Base-by-base conservation (phyloP, 2,797 vertebrate species). In the Mastacembelus armatus region DNA sequence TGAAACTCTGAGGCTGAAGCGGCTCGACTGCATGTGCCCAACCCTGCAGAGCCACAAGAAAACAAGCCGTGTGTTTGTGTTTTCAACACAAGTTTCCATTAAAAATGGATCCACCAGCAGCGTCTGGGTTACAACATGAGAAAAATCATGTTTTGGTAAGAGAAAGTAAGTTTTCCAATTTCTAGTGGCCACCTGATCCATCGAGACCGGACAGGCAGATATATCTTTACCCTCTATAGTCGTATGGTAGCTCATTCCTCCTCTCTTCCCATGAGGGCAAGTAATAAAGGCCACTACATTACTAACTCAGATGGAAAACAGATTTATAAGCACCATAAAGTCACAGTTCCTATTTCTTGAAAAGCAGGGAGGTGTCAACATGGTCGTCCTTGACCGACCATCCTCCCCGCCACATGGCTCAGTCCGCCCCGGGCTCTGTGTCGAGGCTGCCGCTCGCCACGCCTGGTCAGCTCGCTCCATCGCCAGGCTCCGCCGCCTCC, bases 401-500 rank as follows among this genome's bases (percentile, higher is more conserved):
- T 42, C 15, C 19, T 7, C 52, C 55, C 62, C 66, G n/a, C 47
- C 2, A 7, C 8, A 43, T 18, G 0, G 2, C 61, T 39, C 54
- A 4, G 51, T 26, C 24, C 5, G 24, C 24, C 10, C 30, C 32
- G 30, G 35, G 39, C 48, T 18, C 29, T 10, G 59, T 30, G 11
- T 16, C 16, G 30, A 44, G 57, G 61, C 30, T 42, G 26, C 7
- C 5, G 35, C 60, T 52, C 18, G 40, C 66, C 22, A 47, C 50
- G 70, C 72, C 69, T 66, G 60, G 65, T 38, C 49, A 55, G 38
- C 58, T 78, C 15, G 10, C 77, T 61, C 64, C 51, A n/a, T 71
- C 42, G 44, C 87, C 78, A 61, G 85, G 78, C 72, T 14, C 62
- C 62, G n/a, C 57, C 30, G 62, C 73, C 81, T 86, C 50, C 66